Evolutionary conservation across 2,797 vertebrate genomes (phyloP).

Genomic region (Cyclopterus lumpus): DNA sequence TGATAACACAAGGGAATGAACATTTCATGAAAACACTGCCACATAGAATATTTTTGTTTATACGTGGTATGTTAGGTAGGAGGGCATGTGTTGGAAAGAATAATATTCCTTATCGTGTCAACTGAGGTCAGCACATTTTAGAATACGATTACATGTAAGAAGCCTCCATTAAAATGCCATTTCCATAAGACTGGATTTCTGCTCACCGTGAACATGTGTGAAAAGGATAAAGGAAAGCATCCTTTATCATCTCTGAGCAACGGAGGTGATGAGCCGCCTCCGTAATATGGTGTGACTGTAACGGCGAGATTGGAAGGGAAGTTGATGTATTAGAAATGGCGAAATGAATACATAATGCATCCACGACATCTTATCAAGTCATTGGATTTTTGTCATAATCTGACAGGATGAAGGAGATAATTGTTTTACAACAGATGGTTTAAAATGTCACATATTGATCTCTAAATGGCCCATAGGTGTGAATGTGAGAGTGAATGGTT

Average conservation of each 20-base stretch:
- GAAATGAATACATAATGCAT: conserved; percentile 37
- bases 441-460: conserved; percentile 15
- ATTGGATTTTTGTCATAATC: conserved; percentile 1
- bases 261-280: conserved; percentile 8
- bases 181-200: conserved; percentile 3
- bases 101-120: neutral
- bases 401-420: conserved; percentile 35
- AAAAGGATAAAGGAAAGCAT: conserved; percentile 17
- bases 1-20: neutral
- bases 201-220: conserved; percentile 11
- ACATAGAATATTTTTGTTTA: neutral
- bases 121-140: neutral
- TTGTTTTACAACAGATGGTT: conserved; percentile 9
- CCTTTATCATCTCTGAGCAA: conserved; percentile 22
- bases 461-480: too few species aligned
- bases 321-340: conserved; percentile 32
- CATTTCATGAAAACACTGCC: neutral
- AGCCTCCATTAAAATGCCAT: conserved; percentile 9
- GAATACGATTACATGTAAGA: neutral
- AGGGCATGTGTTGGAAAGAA: neutral
- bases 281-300: conserved; percentile 28
- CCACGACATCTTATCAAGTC: neutral
- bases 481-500: too few species aligned
- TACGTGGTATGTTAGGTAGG: neutral
- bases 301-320: conserved; percentile 19